Evolutionary conservation across 2,113 vertebrate genomes (phyloP).

Genomic region (Bubalus kerabau): DNA sequence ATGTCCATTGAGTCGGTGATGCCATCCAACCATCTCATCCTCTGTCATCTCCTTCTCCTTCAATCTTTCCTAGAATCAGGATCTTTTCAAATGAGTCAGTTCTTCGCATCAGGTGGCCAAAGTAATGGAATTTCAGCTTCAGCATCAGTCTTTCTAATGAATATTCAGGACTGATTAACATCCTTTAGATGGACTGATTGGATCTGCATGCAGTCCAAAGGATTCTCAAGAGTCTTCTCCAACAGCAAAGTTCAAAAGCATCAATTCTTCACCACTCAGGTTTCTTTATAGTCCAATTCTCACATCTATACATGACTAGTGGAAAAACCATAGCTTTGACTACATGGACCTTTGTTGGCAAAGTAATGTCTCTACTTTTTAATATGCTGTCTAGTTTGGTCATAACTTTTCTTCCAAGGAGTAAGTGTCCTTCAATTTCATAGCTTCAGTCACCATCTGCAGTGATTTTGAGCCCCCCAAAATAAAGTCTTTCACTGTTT

Average conservation of each 20-base stretch:
- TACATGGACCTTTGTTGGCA: background rate
- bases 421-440: background rate
- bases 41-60: background rate
- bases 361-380: background rate
- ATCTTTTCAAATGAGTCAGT: background rate
- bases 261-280: background rate
- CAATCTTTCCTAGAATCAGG: background rate
- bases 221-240: background rate
- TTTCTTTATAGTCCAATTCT: background rate
- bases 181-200: background rate
- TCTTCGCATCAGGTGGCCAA: background rate
- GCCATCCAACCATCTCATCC: background rate
- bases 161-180: background rate
- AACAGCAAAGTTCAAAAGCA: background rate
- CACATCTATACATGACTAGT: background rate
- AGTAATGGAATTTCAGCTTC: background rate
- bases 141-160: background rate
- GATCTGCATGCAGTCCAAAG: background rate
- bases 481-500: background rate
- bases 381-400: background rate
- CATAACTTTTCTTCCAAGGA: background rate
- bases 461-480: background rate
- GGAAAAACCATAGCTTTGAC: background rate
- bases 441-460: background rate
- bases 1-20: background rate